Conservation (phyloP, 2,797 vertebrate species). For the Bradypus variegatus region DNA sequence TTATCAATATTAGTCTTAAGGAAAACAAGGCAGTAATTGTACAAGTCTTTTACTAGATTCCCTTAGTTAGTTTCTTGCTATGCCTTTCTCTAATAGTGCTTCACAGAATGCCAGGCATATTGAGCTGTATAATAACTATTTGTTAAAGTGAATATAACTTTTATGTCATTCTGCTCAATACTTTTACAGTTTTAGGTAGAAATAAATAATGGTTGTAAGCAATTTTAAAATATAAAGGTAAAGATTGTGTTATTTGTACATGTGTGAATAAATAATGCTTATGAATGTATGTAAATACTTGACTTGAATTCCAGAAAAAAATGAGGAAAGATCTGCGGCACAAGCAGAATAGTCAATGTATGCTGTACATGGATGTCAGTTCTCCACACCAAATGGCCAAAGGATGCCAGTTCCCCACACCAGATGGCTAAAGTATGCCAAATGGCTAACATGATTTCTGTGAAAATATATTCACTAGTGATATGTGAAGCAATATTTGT, state of each 20-base stretch:
- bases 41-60: background rate
- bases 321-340: background rate
- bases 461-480: background rate
- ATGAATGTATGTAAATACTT: background rate
- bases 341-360: background rate
- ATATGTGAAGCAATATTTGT: background rate
- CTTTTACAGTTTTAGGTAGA: background rate
- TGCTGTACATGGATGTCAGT: background rate
- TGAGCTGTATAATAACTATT: background rate
- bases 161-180: background rate
- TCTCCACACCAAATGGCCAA: background rate
- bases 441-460: background rate
- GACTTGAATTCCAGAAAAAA: background rate
- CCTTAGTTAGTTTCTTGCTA: no score
- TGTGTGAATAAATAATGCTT: background rate
- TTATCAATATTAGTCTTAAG: no score
- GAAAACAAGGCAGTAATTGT: no score
- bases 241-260: no score
- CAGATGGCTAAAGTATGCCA: background rate
- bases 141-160: background rate
- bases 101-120: background rate
- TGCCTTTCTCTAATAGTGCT: background rate
- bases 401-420: background rate
- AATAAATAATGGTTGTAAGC: background rate
- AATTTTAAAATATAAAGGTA: no score